Base-by-base conservation (phyloP, 2,888 invertebrate genomes). In the Euplagia quadripunctaria region DNA sequence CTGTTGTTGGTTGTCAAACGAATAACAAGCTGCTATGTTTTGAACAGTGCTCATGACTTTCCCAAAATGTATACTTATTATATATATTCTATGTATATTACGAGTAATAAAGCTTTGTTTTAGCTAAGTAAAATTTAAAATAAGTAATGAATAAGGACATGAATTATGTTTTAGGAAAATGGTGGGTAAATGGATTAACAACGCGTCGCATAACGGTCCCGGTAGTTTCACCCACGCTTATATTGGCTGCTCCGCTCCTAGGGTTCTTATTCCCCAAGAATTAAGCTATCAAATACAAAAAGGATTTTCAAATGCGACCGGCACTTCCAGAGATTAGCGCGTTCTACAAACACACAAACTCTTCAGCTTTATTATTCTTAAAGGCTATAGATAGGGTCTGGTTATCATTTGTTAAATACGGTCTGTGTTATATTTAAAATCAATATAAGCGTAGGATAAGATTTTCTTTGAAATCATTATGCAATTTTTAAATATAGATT, bases 11-110 rank as follows among this genome's bases (percentile, higher is more conserved):
- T 41, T 72, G 58, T 31, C 64, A 55, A 78, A 79, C 76, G 76
- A 85, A 83, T 78, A 83, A 83, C 75, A 69, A 76, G 72, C 82
- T 72, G 64, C 73, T 78, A 67, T 74, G 68, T 73, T 72, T 78
- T 70, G 41, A 73, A 78, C 76, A 73, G 71, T 73, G 51, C 11
- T 61, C 64, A 43, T 12, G 49, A 71, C 72, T 69, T 69, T 63
- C 20, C 42, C 8, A 12, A 31, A 66, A 49, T 49, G 46, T 49
- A 31, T 51, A 16, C 31, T 51, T 31, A 66, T 51, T 49, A 9
- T 31, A 66, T 51, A 42, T 64, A 64, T 64, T 17, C 31, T 61
- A 14, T 5, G 12, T 11, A 58, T 31, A 31, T 61, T 61, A 31
- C 4, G 31, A 61, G 6, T 0, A 31, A 61, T 14, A 31, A 61